Conservation (phyloP, 2,888 invertebrate genomes). For the Rhorus exstirpatorius region DNA sequence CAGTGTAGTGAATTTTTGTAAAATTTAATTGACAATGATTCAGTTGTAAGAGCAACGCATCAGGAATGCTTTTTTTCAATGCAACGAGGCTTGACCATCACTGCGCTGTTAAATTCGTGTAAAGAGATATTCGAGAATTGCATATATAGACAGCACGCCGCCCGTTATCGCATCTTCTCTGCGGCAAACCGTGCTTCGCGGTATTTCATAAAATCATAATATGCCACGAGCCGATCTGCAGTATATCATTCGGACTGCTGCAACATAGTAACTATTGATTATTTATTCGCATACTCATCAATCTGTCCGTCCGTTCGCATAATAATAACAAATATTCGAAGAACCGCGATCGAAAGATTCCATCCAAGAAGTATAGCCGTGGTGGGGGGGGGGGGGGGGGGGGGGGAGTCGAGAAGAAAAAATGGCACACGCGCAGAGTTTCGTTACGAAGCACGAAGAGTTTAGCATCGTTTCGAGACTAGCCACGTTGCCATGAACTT, state of each 20-base stretch:
- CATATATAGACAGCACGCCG: neutral
- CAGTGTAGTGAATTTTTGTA: too few species aligned
- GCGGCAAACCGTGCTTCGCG: slow-evolving; percentile 8
- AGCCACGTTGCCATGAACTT: neutral
- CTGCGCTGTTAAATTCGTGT: too few species aligned
- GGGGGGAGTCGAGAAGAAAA: neutral
- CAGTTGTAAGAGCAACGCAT: too few species aligned
- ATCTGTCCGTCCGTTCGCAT: slow-evolving; percentile 2
- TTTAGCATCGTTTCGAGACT: slow-evolving; percentile 29
- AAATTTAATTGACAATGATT: too few species aligned
- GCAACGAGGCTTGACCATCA: too few species aligned
- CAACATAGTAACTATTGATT: slow-evolving; percentile 24
- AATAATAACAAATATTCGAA: slow-evolving; percentile 43
- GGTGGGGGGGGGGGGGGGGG: neutral
- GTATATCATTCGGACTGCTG: slow-evolving; percentile 17
- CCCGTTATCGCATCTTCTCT: neutral
- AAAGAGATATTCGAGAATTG: too few species aligned
- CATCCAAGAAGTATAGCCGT: neutral
- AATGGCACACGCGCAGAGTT: slow-evolving; percentile 33
- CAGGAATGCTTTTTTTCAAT: too few species aligned
- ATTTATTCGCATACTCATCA: neutral
- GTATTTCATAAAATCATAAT: slow-evolving; percentile 15
- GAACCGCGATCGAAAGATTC: slow-evolving; percentile 5
- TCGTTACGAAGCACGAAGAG: slow-evolving; percentile 34
- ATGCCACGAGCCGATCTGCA: slow-evolving; percentile 25